These are phyloP conservation scores for Pristis pectinata DNA, from an alignment of 2,797 vertebrate genomes.

Conservation along the genomic window DNA sequence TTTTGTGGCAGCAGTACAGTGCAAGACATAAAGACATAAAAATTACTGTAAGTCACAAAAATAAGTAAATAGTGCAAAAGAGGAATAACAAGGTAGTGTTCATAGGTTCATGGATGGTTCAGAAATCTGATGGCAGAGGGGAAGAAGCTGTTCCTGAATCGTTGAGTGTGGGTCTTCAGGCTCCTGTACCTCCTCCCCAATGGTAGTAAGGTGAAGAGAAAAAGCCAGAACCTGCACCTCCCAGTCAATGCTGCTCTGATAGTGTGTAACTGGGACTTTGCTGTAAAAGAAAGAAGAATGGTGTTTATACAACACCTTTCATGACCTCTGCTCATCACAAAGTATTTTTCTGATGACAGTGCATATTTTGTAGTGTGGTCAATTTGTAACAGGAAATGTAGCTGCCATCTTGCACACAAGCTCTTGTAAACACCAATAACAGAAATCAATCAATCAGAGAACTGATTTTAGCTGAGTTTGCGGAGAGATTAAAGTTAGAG, in stretches of 20 bases:
- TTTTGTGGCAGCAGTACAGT: too few species aligned
- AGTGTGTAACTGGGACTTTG: not conserved
- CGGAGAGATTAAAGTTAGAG: not conserved
- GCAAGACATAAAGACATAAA: too few species aligned
- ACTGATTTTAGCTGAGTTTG: not conserved
- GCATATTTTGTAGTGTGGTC: not conserved
- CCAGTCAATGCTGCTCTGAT: not conserved
- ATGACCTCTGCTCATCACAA: not conserved
- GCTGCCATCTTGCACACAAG: too few species aligned
- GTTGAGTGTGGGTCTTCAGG: too few species aligned
- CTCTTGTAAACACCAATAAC: not conserved
- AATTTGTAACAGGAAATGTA: not conserved
- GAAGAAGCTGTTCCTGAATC: too few species aligned
- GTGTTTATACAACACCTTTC: not conserved
- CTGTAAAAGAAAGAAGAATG: not conserved
- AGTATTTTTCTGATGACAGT: not conserved
- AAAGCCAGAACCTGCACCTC: not conserved
- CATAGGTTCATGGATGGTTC: too few species aligned
- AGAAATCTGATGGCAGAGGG: too few species aligned
- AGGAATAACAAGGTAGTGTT: too few species aligned
- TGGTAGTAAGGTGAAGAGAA: too few species aligned
- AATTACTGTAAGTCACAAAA: too few species aligned
- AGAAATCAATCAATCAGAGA: not conserved
- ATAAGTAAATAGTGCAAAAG: too few species aligned
- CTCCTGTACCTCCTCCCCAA: too few species aligned